These are phyloP conservation scores for Trachops cirrhosus DNA, from an alignment of 2,797 vertebrate species.

Conservation along the genomic window DNA sequence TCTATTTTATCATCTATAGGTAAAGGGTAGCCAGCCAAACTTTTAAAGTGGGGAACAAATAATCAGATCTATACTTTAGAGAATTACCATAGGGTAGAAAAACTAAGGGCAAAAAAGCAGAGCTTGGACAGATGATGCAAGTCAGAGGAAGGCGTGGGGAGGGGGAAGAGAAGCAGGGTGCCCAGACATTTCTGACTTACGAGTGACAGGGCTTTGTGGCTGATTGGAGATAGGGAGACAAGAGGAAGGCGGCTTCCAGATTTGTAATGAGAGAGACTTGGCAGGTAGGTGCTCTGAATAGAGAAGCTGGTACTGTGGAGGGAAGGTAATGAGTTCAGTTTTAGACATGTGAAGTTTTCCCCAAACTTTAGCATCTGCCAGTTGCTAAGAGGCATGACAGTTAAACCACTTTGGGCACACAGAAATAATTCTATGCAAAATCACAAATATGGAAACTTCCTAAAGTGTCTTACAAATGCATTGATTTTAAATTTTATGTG, in stretches of 20 bases:
- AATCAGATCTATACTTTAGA: background rate
- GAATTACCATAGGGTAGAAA: background rate
- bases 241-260: background rate
- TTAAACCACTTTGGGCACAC: background rate
- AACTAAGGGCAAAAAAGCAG: background rate
- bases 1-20: background rate
- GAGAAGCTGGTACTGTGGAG: background rate
- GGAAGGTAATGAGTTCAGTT: background rate
- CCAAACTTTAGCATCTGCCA: background rate
- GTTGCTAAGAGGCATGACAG: background rate
- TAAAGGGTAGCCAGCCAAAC: background rate
- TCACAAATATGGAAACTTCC: slow-evolving; percentile 47
- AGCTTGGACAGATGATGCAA: background rate
- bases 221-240: background rate
- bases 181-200: background rate
- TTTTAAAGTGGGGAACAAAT: background rate
- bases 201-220: background rate
- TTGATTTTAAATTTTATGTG: background rate
- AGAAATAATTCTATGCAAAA: slow-evolving; percentile 18
- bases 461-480: background rate
- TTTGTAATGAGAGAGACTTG: background rate
- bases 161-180: background rate
- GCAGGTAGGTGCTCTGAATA: background rate
- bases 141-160: background rate
- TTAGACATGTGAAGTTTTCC: background rate